Base-by-base conservation (phyloP, 2,888 invertebrate genomes). In the Craniophora ligustri region DNA sequence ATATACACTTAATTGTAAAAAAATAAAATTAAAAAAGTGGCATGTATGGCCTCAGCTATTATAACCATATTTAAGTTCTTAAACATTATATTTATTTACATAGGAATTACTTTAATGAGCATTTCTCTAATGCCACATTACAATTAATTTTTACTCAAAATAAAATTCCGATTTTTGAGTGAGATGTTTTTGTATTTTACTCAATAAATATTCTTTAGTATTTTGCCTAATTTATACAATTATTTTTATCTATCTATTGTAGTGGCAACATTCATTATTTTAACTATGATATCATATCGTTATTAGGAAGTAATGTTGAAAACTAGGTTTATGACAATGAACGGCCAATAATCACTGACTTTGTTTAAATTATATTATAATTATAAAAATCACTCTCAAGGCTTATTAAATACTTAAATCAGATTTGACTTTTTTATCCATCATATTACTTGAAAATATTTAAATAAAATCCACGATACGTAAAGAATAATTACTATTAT, bases 211-310 rank as follows among this genome's bases (percentile, higher is more conserved):
- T 62, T 72, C 72, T 73, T 69, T 73, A 73, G 68, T 71, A 65
- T 57, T 69, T 81, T 71, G 67, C 75, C 82, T 85, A 84, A 82
- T 85, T 85, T 89, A 79, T 86, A 91, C 88, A 91, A 84, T 88
- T 84, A 86, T 82, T 81, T 84, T 88, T 87, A 87, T 85, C 91
- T 91, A 91, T 87, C 88, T 88, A 86, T 69, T 72, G 74, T 74
- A 74, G 83, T 86, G 86, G 84, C 87, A 86, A 89, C 87, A 87
- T 84, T 81, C 61, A 86, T 70, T 61, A 62, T 50, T 70, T 53
- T 60, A 58, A 45, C 47, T 66, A 66, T 67, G 61, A 42, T 31
- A 31, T n/a, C 14, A 13, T 30, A 42, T 35, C n/a, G n/a, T 54
- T 53, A 36, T 48, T 38, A 58, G 72, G 54, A 51, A 67, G 72